Base-by-base conservation (phyloP, 2,797 vertebrate species). In the Thalassophryne amazonica region DNA sequence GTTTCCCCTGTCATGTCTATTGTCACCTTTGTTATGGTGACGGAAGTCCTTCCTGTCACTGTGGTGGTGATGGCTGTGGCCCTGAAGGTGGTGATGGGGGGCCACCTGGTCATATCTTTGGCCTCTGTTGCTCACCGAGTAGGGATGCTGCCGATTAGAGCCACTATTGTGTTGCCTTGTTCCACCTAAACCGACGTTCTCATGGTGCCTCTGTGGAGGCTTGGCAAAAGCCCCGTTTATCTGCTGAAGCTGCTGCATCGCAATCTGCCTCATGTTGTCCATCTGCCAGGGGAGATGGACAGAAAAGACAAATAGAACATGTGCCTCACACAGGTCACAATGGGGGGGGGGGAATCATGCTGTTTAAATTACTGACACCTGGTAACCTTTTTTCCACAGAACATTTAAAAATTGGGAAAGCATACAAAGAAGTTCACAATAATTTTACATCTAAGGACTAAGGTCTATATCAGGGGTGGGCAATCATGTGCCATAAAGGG, bases 241-340 rank as follows among this genome's bases (percentile, higher is more conserved):
- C 48, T 81, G 84, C 12, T 87, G 89, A n/a, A 88, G 68, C 86
- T 45, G 92, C 60, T 92, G 91, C 90, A 88, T 87, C 72, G 98
- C 91, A 41, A 89, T 60, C 86, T 94, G 89, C 59, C 78, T 69
- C 37, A 81, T 55, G 13, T 41, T 93, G 73, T 91, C 93, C 88
- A 94, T 86, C 95, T 98, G 51, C 2, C n/a, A n/a, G n/a, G n/a
- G n/a, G n/a, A 1, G 37, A 10, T 9, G 22, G n/a, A 46, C n/a
- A 13, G 47, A 32, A 41, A 14, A 46, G 2, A 49, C 28, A 13
- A 29, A 12, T 6, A 15, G 2, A 1, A 8, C 3, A 7, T 1
- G 2, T 12, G 34, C 5, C 19, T 25, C 2, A 31, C 10, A 7
- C 0, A 2, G 5, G 13, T 35, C 3, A 13, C 1, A 5, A n/a